Conservation (phyloP, 2,888 invertebrate genomes). For the Thyatira batis region DNA sequence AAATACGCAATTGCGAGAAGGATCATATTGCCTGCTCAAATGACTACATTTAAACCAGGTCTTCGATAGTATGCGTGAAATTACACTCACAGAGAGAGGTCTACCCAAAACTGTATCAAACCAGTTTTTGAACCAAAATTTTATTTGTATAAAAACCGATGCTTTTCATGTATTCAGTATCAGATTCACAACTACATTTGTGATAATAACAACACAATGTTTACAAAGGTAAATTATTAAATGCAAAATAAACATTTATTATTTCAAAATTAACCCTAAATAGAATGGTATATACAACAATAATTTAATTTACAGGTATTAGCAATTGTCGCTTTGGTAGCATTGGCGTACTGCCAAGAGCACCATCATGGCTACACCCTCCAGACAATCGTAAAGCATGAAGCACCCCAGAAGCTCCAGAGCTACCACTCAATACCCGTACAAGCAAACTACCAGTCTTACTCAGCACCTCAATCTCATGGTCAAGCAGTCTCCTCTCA, state of each 20-base stretch:
- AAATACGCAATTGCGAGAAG: slow-evolving; percentile 63
- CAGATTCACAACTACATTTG: slow-evolving; percentile 45
- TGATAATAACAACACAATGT: slow-evolving; percentile 44
- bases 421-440: slow-evolving; percentile 14
- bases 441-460: slow-evolving; percentile 10
- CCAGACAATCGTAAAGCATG: slow-evolving; percentile 49
- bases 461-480: slow-evolving; percentile 26
- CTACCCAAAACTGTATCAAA: slow-evolving; percentile 37
- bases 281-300: neutral
- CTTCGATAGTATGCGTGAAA: slow-evolving; percentile 35
- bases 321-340: slow-evolving; percentile 29
- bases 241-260: neutral
- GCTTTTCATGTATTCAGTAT: slow-evolving; percentile 29
- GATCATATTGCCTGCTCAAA: slow-evolving; percentile 52
- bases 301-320: slow-evolving; percentile 40
- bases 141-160: slow-evolving; percentile 55
- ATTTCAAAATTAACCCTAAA: neutral
- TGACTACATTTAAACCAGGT: slow-evolving; percentile 38
- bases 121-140: slow-evolving; percentile 43
- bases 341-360: slow-evolving; percentile 43
- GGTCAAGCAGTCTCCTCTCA: slow-evolving; percentile 49
- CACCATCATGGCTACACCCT: slow-evolving; percentile 39
- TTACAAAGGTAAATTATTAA: slow-evolving; percentile 26
- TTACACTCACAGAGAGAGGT: slow-evolving; percentile 30
- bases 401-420: slow-evolving; percentile 42